Evolutionary conservation across 2,888 invertebrate species (phyloP), one percentile per base, ranked within the genome.

Genomic region (Lampropteryx suffumata): DNA sequence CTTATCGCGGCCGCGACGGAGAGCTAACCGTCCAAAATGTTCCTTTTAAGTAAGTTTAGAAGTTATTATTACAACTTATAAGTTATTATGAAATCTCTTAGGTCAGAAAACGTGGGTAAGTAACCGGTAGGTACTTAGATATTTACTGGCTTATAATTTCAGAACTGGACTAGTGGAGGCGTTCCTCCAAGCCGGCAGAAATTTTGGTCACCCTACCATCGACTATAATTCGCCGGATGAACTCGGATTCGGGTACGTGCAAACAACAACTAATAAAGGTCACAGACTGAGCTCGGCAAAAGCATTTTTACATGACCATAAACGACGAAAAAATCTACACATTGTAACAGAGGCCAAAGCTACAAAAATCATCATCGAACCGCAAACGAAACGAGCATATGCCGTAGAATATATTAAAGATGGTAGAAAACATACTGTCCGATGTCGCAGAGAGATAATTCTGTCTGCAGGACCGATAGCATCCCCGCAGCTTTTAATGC

Each of bases 401-500:
- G 96, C 94, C 0, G 94, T 96, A 0, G 91, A 94, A 61, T 94
- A 94, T 52, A 74, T 92, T 0, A 92, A 92, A 57, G 90, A 92
- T 44, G 90, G 91, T 8, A 73, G 80, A 7, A 81, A 77, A 34
- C 78, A 82, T 37, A 84, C 78, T 9, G 93, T 93, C 0, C 85
- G 85, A n/a, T 95, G 95, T 3, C 91, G 91, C 32, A 94, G 95
- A 68, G 97, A 97, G 84, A 93, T 98, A 0, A 95, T 98, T 53
- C 70, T 98, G 12, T 94, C 95, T 7, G 97, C 96, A 0, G 98
- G 98, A 0, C 92, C 97, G 0, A 94, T 98, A 55, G 96, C 95
- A 65, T 95, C 97, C 0, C 97, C 98, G 0, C 98, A 98, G 76
- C 74, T 98, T 10, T 91, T 98, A n/a, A 96, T 98, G 96, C 80